Evolutionary conservation across 2,797 vertebrate genomes (phyloP).

Genomic region (Melanotaenia parkinsoni): DNA sequence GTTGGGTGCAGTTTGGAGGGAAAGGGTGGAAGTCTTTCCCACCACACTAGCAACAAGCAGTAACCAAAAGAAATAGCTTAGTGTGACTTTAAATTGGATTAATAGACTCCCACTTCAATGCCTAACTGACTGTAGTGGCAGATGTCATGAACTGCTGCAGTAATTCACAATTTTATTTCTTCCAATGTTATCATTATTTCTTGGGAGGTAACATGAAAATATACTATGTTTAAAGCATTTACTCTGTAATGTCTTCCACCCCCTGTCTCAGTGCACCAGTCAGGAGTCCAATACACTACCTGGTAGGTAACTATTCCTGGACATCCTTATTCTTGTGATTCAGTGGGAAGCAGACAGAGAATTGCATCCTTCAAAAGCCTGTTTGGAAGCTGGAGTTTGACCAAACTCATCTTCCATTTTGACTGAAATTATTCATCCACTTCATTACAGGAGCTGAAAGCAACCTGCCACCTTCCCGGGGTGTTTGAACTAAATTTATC

Average conservation of each 20-base stretch:
- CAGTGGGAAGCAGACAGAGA: slow-evolving; percentile 45
- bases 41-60: too few relatives aligned
- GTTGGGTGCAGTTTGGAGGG: too few relatives aligned
- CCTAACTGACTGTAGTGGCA: too few relatives aligned
- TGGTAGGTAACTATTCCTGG: slow-evolving; percentile 21
- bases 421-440: slow-evolving; percentile 37
- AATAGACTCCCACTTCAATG: too few relatives aligned
- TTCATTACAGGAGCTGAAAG: slow-evolving; percentile 53
- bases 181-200: too few relatives aligned
- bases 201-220: too few relatives aligned
- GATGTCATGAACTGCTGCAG: too few relatives aligned
- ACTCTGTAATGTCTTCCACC: background rate
- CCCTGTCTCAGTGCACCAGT: slow-evolving; percentile 32
- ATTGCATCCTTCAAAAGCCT: slow-evolving; percentile 46
- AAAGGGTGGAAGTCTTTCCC: too few relatives aligned
- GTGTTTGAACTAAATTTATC: slow-evolving; percentile 73
- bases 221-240: too few relatives aligned
- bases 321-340: slow-evolving; percentile 49
- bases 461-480: slow-evolving; percentile 60
- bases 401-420: slow-evolving; percentile 45
- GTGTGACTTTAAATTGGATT: too few relatives aligned
- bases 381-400: slow-evolving; percentile 47
- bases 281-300: slow-evolving; percentile 35
- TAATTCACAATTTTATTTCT: too few relatives aligned
- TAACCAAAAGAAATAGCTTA: too few relatives aligned